phyloP scores from a whole-genome alignment of 2,888 invertebrate species.

The Ditula angustiorana region DNA sequence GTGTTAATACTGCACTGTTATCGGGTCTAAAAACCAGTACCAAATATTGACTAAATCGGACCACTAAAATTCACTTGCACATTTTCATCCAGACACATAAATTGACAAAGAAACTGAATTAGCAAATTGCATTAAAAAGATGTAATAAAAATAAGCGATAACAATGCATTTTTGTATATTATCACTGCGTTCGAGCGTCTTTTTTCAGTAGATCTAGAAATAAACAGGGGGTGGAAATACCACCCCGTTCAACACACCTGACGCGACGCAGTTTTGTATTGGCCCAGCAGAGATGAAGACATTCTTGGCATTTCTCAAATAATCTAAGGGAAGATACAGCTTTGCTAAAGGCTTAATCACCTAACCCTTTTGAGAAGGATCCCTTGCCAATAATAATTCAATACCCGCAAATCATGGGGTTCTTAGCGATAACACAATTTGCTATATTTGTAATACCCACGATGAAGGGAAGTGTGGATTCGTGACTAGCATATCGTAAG shows the following conservation, averaged over 20 bases:
- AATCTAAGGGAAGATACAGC: slow-evolving; percentile 59
- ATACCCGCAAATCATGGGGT: slow-evolving; percentile 69
- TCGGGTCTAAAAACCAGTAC: no score
- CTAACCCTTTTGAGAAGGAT: slow-evolving; percentile 60
- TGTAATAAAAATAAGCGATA: no score
- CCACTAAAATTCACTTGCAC: no score
- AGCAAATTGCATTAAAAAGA: no score
- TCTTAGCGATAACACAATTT: slow-evolving; percentile 48
- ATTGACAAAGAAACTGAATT: no score
- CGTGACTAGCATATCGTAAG: slow-evolving; percentile 5
- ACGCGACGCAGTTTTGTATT: slow-evolving; percentile 24
- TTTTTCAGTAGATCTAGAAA: neutral
- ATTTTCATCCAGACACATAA: no score
- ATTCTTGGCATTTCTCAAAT: slow-evolving; percentile 58
- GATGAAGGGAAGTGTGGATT: slow-evolving; percentile 9
- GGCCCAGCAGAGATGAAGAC: slow-evolving; percentile 42
- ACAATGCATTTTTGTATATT: no score
- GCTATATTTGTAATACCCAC: slow-evolving; percentile 31
- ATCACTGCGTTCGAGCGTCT: no score
- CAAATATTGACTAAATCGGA: no score
- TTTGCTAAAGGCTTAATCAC: slow-evolving; percentile 68
- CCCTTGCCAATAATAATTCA: slow-evolving; percentile 68
- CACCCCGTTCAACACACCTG: neutral
- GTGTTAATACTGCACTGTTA: no score
- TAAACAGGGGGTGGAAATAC: neutral